Evolutionary conservation across 2,113 vertebrate genomes (phyloP).

Genomic region (Bostrychus sinensis): DNA sequence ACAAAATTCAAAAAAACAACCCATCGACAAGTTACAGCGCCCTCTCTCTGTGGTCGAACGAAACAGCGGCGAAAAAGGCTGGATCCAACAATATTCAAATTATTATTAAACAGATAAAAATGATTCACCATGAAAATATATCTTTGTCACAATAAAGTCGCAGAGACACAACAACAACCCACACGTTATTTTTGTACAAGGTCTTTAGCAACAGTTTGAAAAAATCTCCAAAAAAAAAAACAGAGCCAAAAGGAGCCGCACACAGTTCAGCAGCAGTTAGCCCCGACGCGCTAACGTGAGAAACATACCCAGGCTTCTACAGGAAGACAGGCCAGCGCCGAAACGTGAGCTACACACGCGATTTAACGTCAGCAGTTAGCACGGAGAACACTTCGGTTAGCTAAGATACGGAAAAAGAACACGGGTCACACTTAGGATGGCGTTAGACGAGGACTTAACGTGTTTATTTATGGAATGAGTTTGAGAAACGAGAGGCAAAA

Average conservation of each 20-base stretch:
- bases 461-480: too few species aligned
- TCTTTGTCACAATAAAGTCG: conserved; percentile 10
- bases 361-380: not conserved
- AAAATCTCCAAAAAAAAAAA: conserved; percentile 3
- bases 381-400: not conserved
- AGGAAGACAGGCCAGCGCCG: not conserved
- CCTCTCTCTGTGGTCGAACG: conserved; percentile 65
- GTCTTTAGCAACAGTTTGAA: conserved; percentile 6
- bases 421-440: not conserved
- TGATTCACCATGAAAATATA: conserved; percentile 12
- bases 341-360: not conserved
- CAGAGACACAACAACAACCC: conserved; percentile 8
- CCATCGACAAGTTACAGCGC: conserved; percentile 38
- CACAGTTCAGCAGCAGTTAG: conserved; percentile 14
- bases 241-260: conserved; percentile 1
- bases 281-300: not conserved
- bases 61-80: conserved; percentile 22
- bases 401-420: not conserved
- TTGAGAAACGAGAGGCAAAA: too few species aligned
- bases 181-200: conserved; percentile 1
- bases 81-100: conserved; percentile 15
- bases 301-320: not conserved
- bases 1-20: conserved; percentile 40
- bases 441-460: too few species aligned
- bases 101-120: conserved; percentile 11